Conservation (phyloP, 2,113 vertebrate species). For the Clinocottus analis region DNA sequence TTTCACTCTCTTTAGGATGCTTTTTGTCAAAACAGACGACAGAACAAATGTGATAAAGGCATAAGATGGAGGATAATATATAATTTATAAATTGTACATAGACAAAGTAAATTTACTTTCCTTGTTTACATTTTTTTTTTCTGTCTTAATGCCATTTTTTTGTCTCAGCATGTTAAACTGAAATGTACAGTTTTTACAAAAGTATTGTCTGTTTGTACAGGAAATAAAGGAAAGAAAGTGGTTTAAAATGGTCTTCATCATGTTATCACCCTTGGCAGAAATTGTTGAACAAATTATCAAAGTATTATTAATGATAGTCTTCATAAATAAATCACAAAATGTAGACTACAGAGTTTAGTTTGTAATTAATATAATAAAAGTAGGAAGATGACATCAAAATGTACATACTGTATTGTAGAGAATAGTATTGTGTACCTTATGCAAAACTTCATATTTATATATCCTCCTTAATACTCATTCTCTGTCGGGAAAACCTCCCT, state of each 20-base stretch:
- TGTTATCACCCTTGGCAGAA: background rate
- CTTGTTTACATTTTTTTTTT: slow-evolving; percentile 47
- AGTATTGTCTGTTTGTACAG: slow-evolving; percentile 78
- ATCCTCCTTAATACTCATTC: background rate
- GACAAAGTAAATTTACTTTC: slow-evolving; percentile 55
- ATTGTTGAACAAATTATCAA: background rate
- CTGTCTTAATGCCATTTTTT: slow-evolving; percentile 30
- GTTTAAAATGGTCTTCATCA: slow-evolving; percentile 18
- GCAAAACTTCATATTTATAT: background rate
- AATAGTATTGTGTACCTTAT: background rate
- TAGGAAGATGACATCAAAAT: background rate
- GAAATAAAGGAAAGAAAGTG: slow-evolving; percentile 77
- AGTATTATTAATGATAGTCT: background rate
- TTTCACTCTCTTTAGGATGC: slow-evolving; percentile 13
- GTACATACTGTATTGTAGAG: background rate
- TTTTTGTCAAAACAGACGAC: slow-evolving; percentile 7
- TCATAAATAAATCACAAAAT: background rate
- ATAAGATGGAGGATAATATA: slow-evolving; percentile 42
- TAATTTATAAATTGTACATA: slow-evolving; percentile 81
- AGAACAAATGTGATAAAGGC: slow-evolving; percentile 9
- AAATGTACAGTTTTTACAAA: slow-evolving; percentile 85
- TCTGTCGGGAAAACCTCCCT: too few species aligned
- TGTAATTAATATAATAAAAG: background rate
- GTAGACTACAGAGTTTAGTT: background rate
- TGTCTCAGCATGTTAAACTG: slow-evolving; percentile 62